phyloP scores from a whole-genome alignment of 2,113 vertebrate genomes.

The Zeus faber region DNA sequence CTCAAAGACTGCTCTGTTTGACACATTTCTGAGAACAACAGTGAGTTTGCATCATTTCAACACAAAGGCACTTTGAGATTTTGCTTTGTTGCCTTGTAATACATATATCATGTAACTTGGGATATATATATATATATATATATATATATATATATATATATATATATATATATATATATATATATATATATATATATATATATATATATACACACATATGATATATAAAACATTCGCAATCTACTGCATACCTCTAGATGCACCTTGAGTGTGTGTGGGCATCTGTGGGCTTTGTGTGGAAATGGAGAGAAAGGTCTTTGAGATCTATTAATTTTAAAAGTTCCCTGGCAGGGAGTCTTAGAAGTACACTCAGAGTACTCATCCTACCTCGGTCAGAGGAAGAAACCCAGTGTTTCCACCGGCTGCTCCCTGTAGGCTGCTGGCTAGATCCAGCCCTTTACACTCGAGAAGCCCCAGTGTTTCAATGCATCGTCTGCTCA shows the following conservation, averaged over 20 bases:
- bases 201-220: too few species aligned
- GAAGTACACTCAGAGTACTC: constrained; percentile 43
- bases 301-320: constrained; percentile 48
- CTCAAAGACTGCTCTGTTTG: constrained; percentile 45
- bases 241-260: constrained; percentile 38
- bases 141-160: constrained; percentile 14
- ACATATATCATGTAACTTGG: constrained; percentile 10
- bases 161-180: background rate
- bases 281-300: constrained; percentile 38
- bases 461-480: constrained; percentile 41
- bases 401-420: constrained; percentile 31
- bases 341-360: constrained; percentile 41
- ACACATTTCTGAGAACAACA: constrained; percentile 56
- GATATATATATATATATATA: background rate
- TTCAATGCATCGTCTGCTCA: constrained; percentile 24
- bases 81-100: constrained; percentile 41
- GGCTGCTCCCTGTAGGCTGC: constrained; percentile 21
- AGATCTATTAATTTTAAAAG: constrained; percentile 68
- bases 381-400: constrained; percentile 29
- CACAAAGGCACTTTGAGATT: constrained; percentile 48
- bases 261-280: constrained; percentile 49
- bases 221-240: constrained; percentile 17
- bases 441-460: constrained; percentile 20
- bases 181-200: too few species aligned
- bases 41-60: constrained; percentile 62